Evolutionary conservation across 1,140 invertebrate species (phyloP).

Genomic region (Laodelphax striatellus): DNA sequence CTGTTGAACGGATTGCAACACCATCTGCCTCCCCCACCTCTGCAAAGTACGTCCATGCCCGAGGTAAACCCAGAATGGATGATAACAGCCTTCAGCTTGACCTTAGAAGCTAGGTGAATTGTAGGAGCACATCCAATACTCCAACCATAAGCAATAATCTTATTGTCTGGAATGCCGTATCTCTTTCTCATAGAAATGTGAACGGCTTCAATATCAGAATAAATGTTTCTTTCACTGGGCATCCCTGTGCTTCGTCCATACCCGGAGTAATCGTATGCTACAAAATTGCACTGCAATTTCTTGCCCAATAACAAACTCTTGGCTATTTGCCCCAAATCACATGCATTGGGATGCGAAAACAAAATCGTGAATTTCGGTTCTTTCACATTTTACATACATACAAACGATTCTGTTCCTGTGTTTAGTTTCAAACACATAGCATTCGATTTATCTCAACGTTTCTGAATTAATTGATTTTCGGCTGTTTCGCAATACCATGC

Average conservation of each 20-base stretch:
- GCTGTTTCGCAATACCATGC: slow-evolving; percentile 27
- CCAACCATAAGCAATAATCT: slow-evolving; percentile 64
- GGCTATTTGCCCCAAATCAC: slow-evolving; percentile 56
- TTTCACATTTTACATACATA: slow-evolving; percentile 47
- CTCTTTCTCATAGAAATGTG: slow-evolving; percentile 42
- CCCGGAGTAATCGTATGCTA: slow-evolving; percentile 66
- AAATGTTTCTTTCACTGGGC: slow-evolving; percentile 63
- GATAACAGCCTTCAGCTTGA: slow-evolving; percentile 55
- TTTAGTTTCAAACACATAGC: slow-evolving; percentile 38
- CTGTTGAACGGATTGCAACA: not conserved
- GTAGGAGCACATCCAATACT: slow-evolving; percentile 56
- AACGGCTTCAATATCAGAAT: slow-evolving; percentile 62
- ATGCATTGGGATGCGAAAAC: slow-evolving; percentile 61
- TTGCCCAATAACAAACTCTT: slow-evolving; percentile 55
- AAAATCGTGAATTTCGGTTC: slow-evolving; percentile 52
- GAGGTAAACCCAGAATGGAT: slow-evolving; percentile 29
- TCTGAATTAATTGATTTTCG: slow-evolving; percentile 38
- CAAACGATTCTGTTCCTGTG: slow-evolving; percentile 52
- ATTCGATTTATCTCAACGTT: slow-evolving; percentile 42
- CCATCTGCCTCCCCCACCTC: not conserved
- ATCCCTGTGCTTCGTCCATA: slow-evolving; percentile 47
- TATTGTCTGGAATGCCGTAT: slow-evolving; percentile 50
- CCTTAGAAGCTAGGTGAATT: slow-evolving; percentile 50
- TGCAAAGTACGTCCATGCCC: not conserved
- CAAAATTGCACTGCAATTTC: slow-evolving; percentile 59